Base-by-base conservation (phyloP, 2,888 invertebrate species). In the Napeogenes sylphis region DNA sequence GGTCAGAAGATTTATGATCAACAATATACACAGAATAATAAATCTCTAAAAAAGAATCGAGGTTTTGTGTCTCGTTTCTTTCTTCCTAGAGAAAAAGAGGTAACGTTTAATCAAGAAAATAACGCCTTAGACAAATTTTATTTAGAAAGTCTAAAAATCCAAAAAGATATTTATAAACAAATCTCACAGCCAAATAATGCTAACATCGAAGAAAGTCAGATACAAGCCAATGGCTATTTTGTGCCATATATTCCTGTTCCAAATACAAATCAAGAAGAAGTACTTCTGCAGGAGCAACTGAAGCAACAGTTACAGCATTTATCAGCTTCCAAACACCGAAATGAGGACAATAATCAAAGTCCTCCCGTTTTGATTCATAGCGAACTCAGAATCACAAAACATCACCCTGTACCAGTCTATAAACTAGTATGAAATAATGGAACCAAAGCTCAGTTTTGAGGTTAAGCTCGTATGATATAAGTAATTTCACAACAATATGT, bases 341-440 rank as follows among this genome's bases (percentile, higher is more conserved):
- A 45, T 45, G 51, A 14, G 21, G 21, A 21, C 21, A 21, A 14
- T 45, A 56, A 55, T 42, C 55, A 58, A 45, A 47, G 14, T 6
- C 55, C 55, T 8, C 62, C 62, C 13, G 35, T 59, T 47, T n/a
- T 62, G 32, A 62, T 62, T 42, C 62, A 62, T 4, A 62, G 47
- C 51, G 42, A 47, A 14, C 47, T 62, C 35, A 62, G 55, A 13
- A 47, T 59, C 32, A 58, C 58, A 14, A 62, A 30, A 56, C 62
- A 58, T n/a, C 47, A 35, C 8, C 55, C 62, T 0, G 46, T 62
- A 42, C 58, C 58, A 5, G 42, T 55, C 5, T 54, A 33, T 13
- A 51, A 58, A 35, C 4, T 21, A 10, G 14, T 6, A 4, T 14
- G 30, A 51, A 30, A 30, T 51, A 10, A 6, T 10, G 30, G 51